Percentiles rank a stretch among this genome's conserved stretches.
phyloP scores from a whole-genome alignment of 2,797 vertebrate genomes.

The Squalus acanthias region DNA sequence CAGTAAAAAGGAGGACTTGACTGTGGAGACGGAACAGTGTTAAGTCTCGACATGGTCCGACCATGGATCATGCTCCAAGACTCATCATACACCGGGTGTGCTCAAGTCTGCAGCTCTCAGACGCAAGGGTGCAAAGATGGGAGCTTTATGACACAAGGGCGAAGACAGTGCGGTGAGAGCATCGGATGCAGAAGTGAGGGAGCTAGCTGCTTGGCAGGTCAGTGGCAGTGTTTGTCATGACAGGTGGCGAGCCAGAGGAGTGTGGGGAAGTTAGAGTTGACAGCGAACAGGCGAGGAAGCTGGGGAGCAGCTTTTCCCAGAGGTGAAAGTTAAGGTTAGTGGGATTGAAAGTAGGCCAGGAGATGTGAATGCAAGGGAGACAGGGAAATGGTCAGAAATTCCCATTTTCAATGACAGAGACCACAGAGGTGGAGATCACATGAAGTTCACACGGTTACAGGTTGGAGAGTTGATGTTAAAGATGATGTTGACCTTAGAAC shows the following conservation, averaged over 20 bases:
- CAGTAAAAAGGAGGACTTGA: not conserved
- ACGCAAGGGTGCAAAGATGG: too few relatives aligned
- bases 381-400: not conserved
- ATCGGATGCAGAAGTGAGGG: not conserved
- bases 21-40: not conserved
- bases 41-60: not conserved
- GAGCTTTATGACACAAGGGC: not conserved
- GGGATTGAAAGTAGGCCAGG: not conserved
- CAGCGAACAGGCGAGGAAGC: not conserved
- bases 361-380: not conserved
- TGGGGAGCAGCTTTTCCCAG: not conserved
- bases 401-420: not conserved
- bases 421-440: not conserved
- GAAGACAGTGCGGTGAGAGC: not conserved
- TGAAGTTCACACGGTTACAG: too few relatives aligned
- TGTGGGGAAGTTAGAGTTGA: not conserved
- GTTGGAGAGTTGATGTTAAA: not conserved
- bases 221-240: not conserved
- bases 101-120: not conserved
- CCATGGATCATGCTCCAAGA: too few relatives aligned
- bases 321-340: not conserved
- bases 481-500: not conserved
- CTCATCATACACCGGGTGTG: too few relatives aligned
- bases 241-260: not conserved
- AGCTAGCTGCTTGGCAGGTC: not conserved